Conservation (phyloP, 1,140 invertebrate species). For the Camponotus floridanus region DNA sequence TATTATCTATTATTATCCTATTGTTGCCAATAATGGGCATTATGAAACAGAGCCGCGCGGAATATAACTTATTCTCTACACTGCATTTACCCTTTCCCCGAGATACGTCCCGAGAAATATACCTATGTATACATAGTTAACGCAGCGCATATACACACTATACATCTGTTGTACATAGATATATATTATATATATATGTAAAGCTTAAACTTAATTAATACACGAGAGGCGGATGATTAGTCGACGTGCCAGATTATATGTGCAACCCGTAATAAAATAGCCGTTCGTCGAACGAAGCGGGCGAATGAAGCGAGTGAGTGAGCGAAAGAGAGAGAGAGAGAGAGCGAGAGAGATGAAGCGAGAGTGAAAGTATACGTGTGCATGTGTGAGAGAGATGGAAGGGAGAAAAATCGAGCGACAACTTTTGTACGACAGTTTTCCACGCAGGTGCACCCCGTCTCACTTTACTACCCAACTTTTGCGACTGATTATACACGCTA, state of each 20-base stretch:
- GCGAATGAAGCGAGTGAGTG: constrained; percentile 58
- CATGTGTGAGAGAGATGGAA: background rate
- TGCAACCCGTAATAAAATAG: constrained; percentile 61
- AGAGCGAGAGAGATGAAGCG: background rate
- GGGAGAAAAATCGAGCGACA: constrained; percentile 52
- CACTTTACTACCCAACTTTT: constrained; percentile 52
- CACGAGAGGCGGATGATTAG: constrained; percentile 68
- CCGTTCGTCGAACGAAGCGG: constrained; percentile 60
- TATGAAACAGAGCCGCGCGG: constrained; percentile 82
- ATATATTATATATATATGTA: constrained; percentile 77
- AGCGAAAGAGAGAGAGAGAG: background rate
- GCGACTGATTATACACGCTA: constrained; percentile 49
- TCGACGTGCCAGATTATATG: constrained; percentile 64
- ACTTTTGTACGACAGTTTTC: constrained; percentile 49
- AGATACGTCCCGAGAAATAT: constrained; percentile 52
- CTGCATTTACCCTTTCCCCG: constrained; percentile 73
- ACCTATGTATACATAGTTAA: constrained; percentile 73
- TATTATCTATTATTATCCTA: constrained; percentile 85
- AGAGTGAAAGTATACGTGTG: background rate
- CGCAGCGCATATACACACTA: constrained; percentile 72
- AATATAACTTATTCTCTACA: constrained; percentile 82
- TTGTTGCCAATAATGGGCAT: constrained; percentile 86
- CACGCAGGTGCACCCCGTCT: constrained; percentile 62
- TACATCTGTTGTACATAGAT: constrained; percentile 77
- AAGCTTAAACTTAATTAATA: constrained; percentile 74